A percentile compares a stretch with the other conserved stretches of the same genome.
These are phyloP conservation scores for Phataginus tricuspis DNA, from an alignment of 2,797 vertebrate species.

Conservation along the genomic window DNA sequence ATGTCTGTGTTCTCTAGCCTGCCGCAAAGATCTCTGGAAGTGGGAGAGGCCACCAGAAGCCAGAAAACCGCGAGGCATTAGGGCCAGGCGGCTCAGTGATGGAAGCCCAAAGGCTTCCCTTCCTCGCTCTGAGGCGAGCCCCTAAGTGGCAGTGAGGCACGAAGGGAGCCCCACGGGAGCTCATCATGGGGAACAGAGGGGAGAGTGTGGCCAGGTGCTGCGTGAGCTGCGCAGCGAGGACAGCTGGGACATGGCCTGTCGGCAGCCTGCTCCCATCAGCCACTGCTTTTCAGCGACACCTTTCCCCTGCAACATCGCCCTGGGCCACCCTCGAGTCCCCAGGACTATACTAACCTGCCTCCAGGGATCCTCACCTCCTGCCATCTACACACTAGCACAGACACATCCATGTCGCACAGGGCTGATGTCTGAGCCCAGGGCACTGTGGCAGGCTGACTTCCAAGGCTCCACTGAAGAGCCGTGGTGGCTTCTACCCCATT, in stretches of 20 bases:
- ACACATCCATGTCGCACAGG: fast-evolving
- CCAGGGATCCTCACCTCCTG: too few species aligned
- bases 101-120: fast-evolving
- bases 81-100: fast-evolving
- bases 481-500: background rate
- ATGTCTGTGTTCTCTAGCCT: fast-evolving
- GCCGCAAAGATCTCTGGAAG: background rate
- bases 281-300: too few species aligned
- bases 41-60: fast-evolving
- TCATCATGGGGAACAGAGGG: background rate
- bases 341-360: background rate
- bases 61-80: background rate
- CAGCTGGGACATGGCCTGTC: too few species aligned
- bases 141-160: background rate
- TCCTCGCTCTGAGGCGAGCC: fast-evolving
- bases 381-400: background rate
- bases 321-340: background rate
- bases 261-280: too few species aligned
- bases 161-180: fast-evolving
- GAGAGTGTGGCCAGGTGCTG: fast-evolving
- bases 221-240: too few species aligned
- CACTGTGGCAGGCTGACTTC: background rate
- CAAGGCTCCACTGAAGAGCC: too few species aligned
- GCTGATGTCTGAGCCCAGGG: background rate
- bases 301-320: fast-evolving